These are phyloP conservation scores for Romanogobio albipinnatus DNA, from an alignment of 2,113 vertebrate species.

Conservation along the genomic window DNA sequence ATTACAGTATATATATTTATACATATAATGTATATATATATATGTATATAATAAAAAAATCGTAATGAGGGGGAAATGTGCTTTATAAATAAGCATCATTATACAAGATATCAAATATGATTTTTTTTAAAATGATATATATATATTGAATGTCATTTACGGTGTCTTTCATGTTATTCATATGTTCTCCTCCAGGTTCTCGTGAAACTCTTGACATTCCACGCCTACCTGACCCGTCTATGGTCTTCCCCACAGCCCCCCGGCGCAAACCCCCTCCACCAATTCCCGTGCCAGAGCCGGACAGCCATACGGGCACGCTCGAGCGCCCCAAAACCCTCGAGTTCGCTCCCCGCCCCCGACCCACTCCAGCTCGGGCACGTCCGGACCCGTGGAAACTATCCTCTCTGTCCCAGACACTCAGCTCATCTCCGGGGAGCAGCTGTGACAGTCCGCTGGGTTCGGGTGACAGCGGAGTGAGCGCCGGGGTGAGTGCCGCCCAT, in stretches of 20 bases:
- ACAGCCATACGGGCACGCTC: conserved; percentile 58
- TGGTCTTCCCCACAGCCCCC: conserved; percentile 70
- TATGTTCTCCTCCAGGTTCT: conserved; percentile 66
- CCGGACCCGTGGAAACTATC: conserved; percentile 86
- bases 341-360: conserved; percentile 85
- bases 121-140: no score
- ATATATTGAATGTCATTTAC: no score
- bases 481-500: conserved; percentile 58
- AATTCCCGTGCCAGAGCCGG: conserved; percentile 54
- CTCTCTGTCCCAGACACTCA: conserved; percentile 80
- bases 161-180: neutral
- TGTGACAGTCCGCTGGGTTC: conserved; percentile 77
- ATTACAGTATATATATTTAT: neutral
- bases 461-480: conserved; percentile 71
- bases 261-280: conserved; percentile 72
- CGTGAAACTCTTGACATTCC: conserved; percentile 77
- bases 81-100: neutral
- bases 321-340: conserved; percentile 87
- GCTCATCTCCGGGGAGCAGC: conserved; percentile 82
- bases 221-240: conserved; percentile 77
- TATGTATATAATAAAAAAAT: neutral
- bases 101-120: neutral
- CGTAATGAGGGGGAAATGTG: neutral
- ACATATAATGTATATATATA: neutral
- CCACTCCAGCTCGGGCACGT: conserved; percentile 76